Conservation (phyloP, 2,888 invertebrate genomes). For the Blastobasis lacticolella region DNA sequence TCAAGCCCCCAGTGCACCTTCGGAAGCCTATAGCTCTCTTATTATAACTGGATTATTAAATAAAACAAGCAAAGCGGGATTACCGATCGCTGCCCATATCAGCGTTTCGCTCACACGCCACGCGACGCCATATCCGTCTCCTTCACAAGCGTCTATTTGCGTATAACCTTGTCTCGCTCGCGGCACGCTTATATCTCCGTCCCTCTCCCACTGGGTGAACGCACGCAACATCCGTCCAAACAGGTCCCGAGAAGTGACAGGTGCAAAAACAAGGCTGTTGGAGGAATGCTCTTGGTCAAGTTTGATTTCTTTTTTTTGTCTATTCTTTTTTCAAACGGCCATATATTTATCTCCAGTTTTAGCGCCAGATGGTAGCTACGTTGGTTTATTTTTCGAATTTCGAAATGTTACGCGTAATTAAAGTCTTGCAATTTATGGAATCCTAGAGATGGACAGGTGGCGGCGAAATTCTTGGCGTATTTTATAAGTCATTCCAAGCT, state of each 20-base stretch:
- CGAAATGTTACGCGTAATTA: too few species aligned
- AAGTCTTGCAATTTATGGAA: too few species aligned
- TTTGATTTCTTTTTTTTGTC: too few species aligned
- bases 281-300: too few species aligned
- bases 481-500: too few species aligned
- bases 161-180: slow-evolving; percentile 17
- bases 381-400: too few species aligned
- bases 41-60: slow-evolving; percentile 55
- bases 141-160: slow-evolving; percentile 4
- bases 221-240: slow-evolving; percentile 55
- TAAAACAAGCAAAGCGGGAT: slow-evolving; percentile 34
- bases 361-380: too few species aligned
- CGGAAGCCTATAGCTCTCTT: slow-evolving; percentile 23
- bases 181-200: slow-evolving; percentile 42
- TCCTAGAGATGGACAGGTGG: too few species aligned
- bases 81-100: slow-evolving; percentile 16
- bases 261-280: slow-evolving; percentile 49
- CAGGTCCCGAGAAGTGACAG: slow-evolving; percentile 51
- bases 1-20: slow-evolving; percentile 8
- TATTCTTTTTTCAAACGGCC: too few species aligned
- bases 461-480: too few species aligned
- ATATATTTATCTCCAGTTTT: too few species aligned
- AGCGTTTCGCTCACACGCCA: slow-evolving; percentile 40
- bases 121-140: slow-evolving; percentile 37
- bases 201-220: slow-evolving; percentile 45